Base-by-base conservation (phyloP, 2,888 invertebrate genomes). In the Panorpa germanica region DNA sequence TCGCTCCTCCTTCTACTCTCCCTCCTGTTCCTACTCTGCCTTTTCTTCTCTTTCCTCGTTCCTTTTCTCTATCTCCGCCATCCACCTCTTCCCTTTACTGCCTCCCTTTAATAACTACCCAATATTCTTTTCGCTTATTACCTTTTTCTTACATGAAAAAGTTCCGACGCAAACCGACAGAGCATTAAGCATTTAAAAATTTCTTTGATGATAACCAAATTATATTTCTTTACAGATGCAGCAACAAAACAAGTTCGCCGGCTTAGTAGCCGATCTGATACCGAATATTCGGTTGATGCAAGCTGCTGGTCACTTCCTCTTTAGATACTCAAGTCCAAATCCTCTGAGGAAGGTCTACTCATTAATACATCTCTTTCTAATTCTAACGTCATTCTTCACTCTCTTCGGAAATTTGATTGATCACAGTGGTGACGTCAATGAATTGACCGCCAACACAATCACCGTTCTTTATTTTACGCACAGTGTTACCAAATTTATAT, bases 201-300 rank as follows among this genome's bases (percentile, higher is more conserved):
- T n/a, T n/a, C n/a, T n/a, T n/a, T n/a, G n/a, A n/a, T n/a, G n/a
- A n/a, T n/a, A n/a, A n/a, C n/a, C n/a, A n/a, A n/a, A n/a, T n/a
- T n/a, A 17, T 11, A n/a, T 16, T 13, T 21, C 15, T 15, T 26
- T 33, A 17, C 18, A 39, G 34, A 45, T 52, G 46, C 43, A 45
- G 37, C 44, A 30, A 4, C 34, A 29, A 18, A 19, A 24, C 14
- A 53, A 52, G 35, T 54, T 52, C 38, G 44, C 44, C 19, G 82
- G 82, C 52, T 70, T 83, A 29, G 81, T 82, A 57, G 70, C 78
- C 48, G 83, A 83, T 50, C 59, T 83, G 44, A 70, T 80, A 72
- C 81, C 82, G 24, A 80, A 81, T 45, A 77, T 85, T 43, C 65
- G 67, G 41, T 48, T 81, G 36, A 81, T 83, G 72, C 73, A 77